These are phyloP conservation scores for Yponomeuta evonymella DNA, from an alignment of 2,888 invertebrate species.

Conservation along the genomic window DNA sequence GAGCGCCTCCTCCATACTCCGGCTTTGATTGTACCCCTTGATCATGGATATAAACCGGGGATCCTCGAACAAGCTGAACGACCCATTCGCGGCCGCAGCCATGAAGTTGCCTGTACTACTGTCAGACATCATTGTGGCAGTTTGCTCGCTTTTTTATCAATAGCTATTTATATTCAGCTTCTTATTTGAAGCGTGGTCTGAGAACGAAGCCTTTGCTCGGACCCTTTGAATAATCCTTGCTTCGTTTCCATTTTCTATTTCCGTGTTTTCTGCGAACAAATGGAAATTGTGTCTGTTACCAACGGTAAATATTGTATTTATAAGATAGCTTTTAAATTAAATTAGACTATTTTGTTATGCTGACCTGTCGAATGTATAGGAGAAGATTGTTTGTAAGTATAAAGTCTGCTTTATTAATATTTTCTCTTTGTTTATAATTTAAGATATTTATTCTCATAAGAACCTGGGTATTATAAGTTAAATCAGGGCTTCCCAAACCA, in stretches of 20 bases:
- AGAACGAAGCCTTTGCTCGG: neutral
- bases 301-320: neutral
- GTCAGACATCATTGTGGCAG: constrained; percentile 50
- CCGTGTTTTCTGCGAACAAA: neutral
- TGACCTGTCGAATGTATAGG: no score
- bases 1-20: constrained; percentile 52
- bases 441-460: no score
- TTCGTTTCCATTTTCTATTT: neutral
- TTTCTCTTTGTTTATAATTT: no score
- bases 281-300: neutral
- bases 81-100: constrained; percentile 31
- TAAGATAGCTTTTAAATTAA: neutral
- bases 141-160: neutral
- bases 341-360: no score
- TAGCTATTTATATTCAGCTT: neutral
- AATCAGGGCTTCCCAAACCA: no score
- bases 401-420: no score
- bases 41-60: constrained; percentile 51
- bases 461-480: no score
- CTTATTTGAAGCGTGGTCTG: neutral
- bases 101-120: constrained; percentile 30
- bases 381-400: no score
- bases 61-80: constrained; percentile 48
- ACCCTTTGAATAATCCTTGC: neutral
- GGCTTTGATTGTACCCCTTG: constrained; percentile 43